A percentile compares a stretch with the other conserved stretches of the same genome.
Evolutionary conservation across 2,888 invertebrate genomes (phyloP).

Genomic region (Cremastobaeus sp.): DNA sequence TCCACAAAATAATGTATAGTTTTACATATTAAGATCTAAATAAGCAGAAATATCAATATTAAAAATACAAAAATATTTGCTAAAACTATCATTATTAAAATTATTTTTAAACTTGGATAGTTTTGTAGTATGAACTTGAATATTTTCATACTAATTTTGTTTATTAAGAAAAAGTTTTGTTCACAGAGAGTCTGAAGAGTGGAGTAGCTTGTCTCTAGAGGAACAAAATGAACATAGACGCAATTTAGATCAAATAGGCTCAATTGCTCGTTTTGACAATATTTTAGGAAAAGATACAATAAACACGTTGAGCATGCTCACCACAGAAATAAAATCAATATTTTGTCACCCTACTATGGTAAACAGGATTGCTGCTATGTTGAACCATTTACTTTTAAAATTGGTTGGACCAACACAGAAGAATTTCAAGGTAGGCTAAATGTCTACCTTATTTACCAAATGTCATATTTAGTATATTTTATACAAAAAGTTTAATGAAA

Average conservation of each 20-base stretch:
- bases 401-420: slow-evolving; percentile 95
- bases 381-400: slow-evolving; percentile 94
- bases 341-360: slow-evolving; percentile 95
- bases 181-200: slow-evolving; percentile 87
- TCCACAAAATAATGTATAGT: slow-evolving; percentile 85
- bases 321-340: slow-evolving; percentile 87
- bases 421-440: slow-evolving; percentile 94
- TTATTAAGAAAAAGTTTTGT: too few relatives aligned
- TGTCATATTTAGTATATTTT: background rate
- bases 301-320: slow-evolving; percentile 87
- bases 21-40: slow-evolving; percentile 31
- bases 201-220: slow-evolving; percentile 83
- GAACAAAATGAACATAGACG: slow-evolving; percentile 88
- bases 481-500: background rate
- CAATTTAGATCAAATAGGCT: slow-evolving; percentile 87
- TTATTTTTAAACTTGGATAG: too few relatives aligned
- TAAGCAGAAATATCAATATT: background rate
- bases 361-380: slow-evolving; percentile 95
- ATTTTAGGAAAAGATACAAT: slow-evolving; percentile 94
- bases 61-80: background rate
- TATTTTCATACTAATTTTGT: too few relatives aligned
- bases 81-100: background rate
- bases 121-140: too few relatives aligned
- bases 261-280: slow-evolving; percentile 94
- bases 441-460: slow-evolving; percentile 20